Percentiles rank a stretch among this genome's conserved stretches.
phyloP scores from a whole-genome alignment of 2,888 invertebrate species.

The Drosophila borborema region DNA sequence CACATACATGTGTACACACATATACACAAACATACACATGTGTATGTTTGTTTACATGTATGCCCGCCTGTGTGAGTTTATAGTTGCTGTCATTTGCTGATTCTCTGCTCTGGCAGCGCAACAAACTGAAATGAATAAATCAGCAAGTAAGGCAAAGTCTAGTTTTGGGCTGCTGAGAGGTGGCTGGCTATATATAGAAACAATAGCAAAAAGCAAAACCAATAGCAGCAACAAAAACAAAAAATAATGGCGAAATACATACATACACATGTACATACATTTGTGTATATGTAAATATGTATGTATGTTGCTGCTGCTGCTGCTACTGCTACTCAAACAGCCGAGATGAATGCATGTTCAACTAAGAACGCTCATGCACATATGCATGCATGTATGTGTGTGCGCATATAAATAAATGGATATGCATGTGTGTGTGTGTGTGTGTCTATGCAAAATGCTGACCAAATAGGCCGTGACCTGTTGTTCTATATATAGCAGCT shows the following conservation, averaged over 20 bases:
- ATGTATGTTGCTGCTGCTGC: background rate
- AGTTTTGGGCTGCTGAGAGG: conserved; percentile 50
- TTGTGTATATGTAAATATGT: background rate
- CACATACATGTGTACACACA: background rate
- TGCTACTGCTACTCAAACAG: conserved; percentile 9
- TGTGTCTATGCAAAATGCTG: conserved; percentile 55
- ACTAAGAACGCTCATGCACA: background rate
- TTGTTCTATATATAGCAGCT: conserved; percentile 81
- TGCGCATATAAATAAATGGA: conserved; percentile 20
- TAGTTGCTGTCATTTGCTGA: conserved; percentile 16
- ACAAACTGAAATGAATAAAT: conserved; percentile 35
- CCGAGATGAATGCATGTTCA: conserved; percentile 15
- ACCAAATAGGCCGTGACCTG: conserved; percentile 83
- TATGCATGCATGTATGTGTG: conserved; percentile 4
- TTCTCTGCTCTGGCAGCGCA: conserved; percentile 24
- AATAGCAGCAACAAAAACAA: conserved; percentile 31
- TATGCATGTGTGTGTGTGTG: conserved; percentile 11
- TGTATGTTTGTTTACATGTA: conserved; percentile 7
- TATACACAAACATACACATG: background rate
- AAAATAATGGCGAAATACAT: conserved; percentile 35
- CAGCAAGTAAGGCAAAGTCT: conserved; percentile 54
- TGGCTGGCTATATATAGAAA: conserved; percentile 46
- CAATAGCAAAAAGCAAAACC: conserved; percentile 38
- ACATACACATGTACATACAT: conserved; percentile 6
- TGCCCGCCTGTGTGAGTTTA: conserved; percentile 6